A percentile compares a stretch with the other conserved stretches of the same genome.
These are phyloP conservation scores for Cyrtorhinus lividipennis DNA, from an alignment of 1,140 invertebrate species.

Conservation along the genomic window DNA sequence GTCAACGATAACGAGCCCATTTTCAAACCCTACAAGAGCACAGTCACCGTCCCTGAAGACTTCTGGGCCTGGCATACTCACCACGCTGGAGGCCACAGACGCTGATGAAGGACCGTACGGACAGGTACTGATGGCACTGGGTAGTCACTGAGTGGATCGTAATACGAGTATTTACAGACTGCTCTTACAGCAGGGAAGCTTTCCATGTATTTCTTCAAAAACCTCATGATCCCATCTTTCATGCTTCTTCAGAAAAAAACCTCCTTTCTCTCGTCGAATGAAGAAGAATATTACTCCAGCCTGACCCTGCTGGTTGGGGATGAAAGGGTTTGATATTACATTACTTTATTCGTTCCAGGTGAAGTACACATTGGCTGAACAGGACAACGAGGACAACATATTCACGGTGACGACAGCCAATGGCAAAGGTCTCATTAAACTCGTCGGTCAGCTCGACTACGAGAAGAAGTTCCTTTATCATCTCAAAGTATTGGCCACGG, in stretches of 20 bases:
- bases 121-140: too few species aligned
- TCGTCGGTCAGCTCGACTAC: slow-evolving; percentile 67
- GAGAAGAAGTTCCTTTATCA: slow-evolving; percentile 79
- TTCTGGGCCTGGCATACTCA: slow-evolving; percentile 52
- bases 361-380: slow-evolving; percentile 46
- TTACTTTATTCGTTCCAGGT: slow-evolving; percentile 28
- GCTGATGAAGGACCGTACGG: slow-evolving; percentile 81
- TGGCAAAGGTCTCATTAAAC: slow-evolving; percentile 70
- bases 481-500: slow-evolving; percentile 65
- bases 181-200: too few species aligned
- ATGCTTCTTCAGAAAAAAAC: too few species aligned
- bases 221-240: too few species aligned
- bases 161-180: background rate
- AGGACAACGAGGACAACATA: slow-evolving; percentile 54
- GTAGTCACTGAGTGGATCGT: slow-evolving; percentile 29
- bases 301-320: too few species aligned
- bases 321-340: too few species aligned
- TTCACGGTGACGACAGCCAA: slow-evolving; percentile 72
- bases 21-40: slow-evolving; percentile 70
- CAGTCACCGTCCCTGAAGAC: slow-evolving; percentile 65
- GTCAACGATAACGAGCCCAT: slow-evolving; percentile 81
- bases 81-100: slow-evolving; percentile 73
- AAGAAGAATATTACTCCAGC: too few species aligned
- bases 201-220: too few species aligned
- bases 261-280: too few species aligned